These are phyloP conservation scores for Microctonus brassicae DNA, from an alignment of 2,888 invertebrate genomes.

Conservation along the genomic window DNA sequence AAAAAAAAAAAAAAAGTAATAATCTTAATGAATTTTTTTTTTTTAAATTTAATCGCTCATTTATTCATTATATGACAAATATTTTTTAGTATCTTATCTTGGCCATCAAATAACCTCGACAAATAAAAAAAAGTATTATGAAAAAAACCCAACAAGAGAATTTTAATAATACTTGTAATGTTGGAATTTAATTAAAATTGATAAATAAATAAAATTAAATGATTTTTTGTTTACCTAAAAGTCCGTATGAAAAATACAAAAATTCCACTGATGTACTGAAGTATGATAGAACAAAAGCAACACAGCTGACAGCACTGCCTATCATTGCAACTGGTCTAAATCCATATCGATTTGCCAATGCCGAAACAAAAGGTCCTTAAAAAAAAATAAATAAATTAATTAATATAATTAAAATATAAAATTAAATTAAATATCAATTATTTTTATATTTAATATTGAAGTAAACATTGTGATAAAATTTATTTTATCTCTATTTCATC, in stretches of 20 bases:
- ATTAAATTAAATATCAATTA: background rate
- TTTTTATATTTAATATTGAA: background rate
- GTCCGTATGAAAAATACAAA: constrained; percentile 86
- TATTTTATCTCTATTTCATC: background rate
- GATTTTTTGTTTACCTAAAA: constrained; percentile 73
- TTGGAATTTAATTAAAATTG: too few relatives aligned
- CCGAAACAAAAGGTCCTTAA: constrained; percentile 90
- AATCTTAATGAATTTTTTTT: background rate
- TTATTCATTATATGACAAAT: background rate
- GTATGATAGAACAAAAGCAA: constrained; percentile 80
- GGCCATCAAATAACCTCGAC: background rate
- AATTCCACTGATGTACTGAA: constrained; percentile 80
- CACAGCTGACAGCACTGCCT: constrained; percentile 81
- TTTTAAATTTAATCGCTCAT: background rate
- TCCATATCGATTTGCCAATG: constrained; percentile 93
- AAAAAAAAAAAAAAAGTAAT: background rate
- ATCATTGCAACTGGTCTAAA: constrained; percentile 89
- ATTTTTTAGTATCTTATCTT: background rate
- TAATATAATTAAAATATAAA: background rate
- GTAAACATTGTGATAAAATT: background rate
- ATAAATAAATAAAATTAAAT: constrained; percentile 28
- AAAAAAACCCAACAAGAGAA: background rate
- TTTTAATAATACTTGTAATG: background rate
- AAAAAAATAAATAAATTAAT: background rate
- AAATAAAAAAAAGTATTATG: background rate